Conservation (phyloP, 1,140 invertebrate species). For the Drosophila bifasciata region DNA sequence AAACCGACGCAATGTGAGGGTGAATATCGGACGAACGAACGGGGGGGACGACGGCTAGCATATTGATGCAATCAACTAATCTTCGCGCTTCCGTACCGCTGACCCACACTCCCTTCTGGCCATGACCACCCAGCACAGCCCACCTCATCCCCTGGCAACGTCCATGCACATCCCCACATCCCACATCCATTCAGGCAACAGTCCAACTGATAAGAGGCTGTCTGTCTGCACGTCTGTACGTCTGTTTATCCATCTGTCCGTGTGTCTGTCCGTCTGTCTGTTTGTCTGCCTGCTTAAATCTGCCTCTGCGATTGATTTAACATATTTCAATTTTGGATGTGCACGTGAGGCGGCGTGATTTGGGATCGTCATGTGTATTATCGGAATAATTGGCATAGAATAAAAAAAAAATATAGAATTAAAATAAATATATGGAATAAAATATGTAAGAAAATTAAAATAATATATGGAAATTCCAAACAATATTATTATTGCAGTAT, state of each 20-base stretch:
- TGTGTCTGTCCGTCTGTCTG: background rate
- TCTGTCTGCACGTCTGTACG: background rate
- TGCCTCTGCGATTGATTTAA: conserved; percentile 41
- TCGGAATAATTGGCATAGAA: too few species aligned
- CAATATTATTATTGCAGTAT: too few species aligned
- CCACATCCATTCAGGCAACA: conserved; percentile 22
- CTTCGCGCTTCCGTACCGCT: conserved; percentile 74
- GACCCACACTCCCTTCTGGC: conserved; percentile 28
- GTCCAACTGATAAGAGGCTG: conserved; percentile 29
- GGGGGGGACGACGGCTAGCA: conserved; percentile 76
- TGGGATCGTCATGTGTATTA: background rate
- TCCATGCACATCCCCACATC: background rate
- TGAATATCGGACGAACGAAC: conserved; percentile 25
- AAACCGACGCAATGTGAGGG: conserved; percentile 42
- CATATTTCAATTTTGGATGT: conserved; percentile 42
- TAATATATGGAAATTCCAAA: too few species aligned
- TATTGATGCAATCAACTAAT: conserved; percentile 84
- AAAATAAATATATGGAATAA: too few species aligned
- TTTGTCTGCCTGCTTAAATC: background rate
- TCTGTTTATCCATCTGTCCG: too few species aligned
- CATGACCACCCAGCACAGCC: background rate
- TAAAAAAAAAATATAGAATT: too few species aligned
- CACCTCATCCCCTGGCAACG: background rate
- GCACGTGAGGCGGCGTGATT: conserved; percentile 19
- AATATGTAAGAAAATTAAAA: too few species aligned